Evolutionary conservation across 2,888 invertebrate genomes (phyloP).

Genomic region (Penaeus monodon): DNA sequence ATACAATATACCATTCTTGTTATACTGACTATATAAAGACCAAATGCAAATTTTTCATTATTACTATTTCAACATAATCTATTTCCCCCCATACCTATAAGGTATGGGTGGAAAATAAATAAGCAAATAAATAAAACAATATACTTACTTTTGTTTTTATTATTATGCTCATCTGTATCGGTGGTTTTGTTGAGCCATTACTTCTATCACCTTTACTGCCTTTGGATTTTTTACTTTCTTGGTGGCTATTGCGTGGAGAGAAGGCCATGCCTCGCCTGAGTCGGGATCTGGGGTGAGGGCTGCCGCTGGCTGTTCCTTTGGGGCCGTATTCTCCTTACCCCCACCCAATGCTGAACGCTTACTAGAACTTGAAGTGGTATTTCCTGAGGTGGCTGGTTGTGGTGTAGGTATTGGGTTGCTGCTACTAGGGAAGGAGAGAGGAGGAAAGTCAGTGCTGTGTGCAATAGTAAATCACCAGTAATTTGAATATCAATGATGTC

Average conservation of each 20-base stretch:
- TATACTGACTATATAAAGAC: too few relatives aligned
- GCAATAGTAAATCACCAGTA: too few relatives aligned
- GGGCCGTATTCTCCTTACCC: constrained; percentile 6
- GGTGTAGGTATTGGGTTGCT: constrained; percentile 21
- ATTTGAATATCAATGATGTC: too few relatives aligned
- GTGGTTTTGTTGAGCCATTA: constrained; percentile 55
- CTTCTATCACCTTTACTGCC: constrained; percentile 51
- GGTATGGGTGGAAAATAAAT: neutral
- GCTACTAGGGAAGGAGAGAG: neutral
- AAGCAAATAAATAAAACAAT: neutral
- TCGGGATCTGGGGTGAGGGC: neutral
- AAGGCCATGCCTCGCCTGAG: constrained; percentile 47
- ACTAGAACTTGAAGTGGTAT: constrained; percentile 21
- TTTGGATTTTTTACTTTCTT: constrained; percentile 50
- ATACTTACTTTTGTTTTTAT: constrained; percentile 26
- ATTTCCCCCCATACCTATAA: too few relatives aligned
- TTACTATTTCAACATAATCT: too few relatives aligned
- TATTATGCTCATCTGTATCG: constrained; percentile 62
- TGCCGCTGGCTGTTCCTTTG: constrained; percentile 15
- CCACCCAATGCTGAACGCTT: constrained; percentile 25
- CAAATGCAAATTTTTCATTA: too few relatives aligned
- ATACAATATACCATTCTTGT: too few relatives aligned
- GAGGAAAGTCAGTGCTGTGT: neutral
- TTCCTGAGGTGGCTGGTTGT: constrained; percentile 33
- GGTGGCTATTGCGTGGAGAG: constrained; percentile 26